A percentile compares a stretch with the other conserved stretches of the same genome.
Evolutionary conservation across 1,140 invertebrate genomes (phyloP).

Genomic region (Diuraphis noxia): DNA sequence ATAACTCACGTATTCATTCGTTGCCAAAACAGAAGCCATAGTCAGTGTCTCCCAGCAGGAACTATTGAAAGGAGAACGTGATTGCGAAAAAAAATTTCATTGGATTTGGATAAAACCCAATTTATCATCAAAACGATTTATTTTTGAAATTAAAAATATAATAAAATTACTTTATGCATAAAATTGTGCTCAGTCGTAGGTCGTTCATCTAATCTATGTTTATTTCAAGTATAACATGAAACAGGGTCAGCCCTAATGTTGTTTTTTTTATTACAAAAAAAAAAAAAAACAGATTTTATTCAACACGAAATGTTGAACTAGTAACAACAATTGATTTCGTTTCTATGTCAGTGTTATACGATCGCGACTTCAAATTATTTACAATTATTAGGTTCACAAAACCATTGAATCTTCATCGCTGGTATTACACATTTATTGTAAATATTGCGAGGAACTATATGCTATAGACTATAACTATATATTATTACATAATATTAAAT

Average conservation of each 20-base stretch:
- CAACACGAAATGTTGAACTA: not conserved
- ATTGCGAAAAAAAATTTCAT: conserved; percentile 12
- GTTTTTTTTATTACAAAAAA: not conserved
- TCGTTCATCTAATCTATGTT: not conserved
- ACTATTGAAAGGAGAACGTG: not conserved
- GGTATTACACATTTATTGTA: not conserved
- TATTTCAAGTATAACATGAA: not conserved
- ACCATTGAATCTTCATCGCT: not conserved
- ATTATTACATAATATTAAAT: too few relatives aligned
- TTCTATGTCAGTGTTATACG: not conserved
- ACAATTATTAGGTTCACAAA: not conserved
- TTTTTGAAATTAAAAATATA: conserved; percentile 24
- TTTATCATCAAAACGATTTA: conserved; percentile 20
- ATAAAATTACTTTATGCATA: not conserved
- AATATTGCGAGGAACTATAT: too few relatives aligned
- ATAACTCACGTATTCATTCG: conserved; percentile 30
- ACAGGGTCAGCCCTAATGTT: not conserved
- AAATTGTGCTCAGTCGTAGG: not conserved
- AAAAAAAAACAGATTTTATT: not conserved
- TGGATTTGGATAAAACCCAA: conserved; percentile 39
- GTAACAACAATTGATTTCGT: not conserved
- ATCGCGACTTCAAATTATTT: not conserved
- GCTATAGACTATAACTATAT: too few relatives aligned
- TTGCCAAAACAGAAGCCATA: conserved; percentile 18
- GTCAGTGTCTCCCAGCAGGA: not conserved